Evolutionary conservation across 2,797 vertebrate species (phyloP).

Genomic region (Naso thynnoides): DNA sequence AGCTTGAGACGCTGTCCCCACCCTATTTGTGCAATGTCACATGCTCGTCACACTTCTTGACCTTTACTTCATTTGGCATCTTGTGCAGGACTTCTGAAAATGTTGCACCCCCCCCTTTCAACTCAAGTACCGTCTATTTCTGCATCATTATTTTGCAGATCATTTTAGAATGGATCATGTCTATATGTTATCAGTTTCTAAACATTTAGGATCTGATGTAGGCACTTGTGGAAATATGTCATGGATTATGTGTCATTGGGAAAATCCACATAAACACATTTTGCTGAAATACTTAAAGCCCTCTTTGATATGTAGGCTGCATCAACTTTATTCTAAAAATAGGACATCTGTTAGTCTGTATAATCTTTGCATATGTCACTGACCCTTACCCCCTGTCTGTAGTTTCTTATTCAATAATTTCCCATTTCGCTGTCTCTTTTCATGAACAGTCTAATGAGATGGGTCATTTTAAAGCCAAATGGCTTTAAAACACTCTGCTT

Average conservation of each 20-base stretch:
- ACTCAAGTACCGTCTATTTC: neutral
- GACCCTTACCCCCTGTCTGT: conserved; percentile 4
- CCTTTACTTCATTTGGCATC: conserved; percentile 49
- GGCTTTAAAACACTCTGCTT: conserved; percentile 3
- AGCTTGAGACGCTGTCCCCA: neutral
- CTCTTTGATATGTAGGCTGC: neutral
- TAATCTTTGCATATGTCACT: conserved; percentile 16
- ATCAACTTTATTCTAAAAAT: conserved; percentile 5
- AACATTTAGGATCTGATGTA: neutral
- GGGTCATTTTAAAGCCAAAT: conserved; percentile 26
- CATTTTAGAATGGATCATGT: neutral
- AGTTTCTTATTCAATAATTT: conserved; percentile 25
- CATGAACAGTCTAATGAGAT: conserved; percentile 14
- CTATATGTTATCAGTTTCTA: neutral
- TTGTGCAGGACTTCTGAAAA: conserved; percentile 17
- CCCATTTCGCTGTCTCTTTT: conserved; percentile 22
- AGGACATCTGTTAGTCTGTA: conserved; percentile 2
- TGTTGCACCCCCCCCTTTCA: neutral
- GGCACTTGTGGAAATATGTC: neutral
- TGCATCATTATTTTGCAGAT: conserved; percentile 5
- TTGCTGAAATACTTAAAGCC: neutral
- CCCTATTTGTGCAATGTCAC: conserved; percentile 61
- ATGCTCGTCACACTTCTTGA: conserved; percentile 61
- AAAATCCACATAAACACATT: conserved; percentile 7
- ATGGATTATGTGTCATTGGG: neutral